A percentile compares a stretch with the other conserved stretches of the same genome.
These are phyloP conservation scores for Dolomedes plantarius DNA, from an alignment of 2,888 invertebrate species.

Conservation along the genomic window DNA sequence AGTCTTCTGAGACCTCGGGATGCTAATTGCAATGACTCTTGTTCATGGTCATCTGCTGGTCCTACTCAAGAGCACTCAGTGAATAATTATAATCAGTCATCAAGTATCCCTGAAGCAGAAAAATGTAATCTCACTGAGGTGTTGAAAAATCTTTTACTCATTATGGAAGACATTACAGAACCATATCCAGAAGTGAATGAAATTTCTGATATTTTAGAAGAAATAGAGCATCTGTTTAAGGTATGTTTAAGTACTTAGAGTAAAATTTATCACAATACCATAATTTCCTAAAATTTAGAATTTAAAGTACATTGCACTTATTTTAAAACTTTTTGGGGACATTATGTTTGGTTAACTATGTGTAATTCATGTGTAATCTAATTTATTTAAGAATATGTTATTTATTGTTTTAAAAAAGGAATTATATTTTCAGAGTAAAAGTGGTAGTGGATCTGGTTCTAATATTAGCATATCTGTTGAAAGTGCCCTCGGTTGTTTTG, in stretches of 20 bases:
- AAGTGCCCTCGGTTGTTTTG: slow-evolving; percentile 79
- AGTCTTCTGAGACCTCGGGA: slow-evolving; percentile 20
- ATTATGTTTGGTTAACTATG: too few species aligned
- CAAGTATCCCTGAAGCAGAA: neutral
- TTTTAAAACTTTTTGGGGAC: too few species aligned
- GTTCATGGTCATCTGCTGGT: slow-evolving; percentile 44
- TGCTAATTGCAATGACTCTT: slow-evolving; percentile 46
- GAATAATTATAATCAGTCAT: slow-evolving; percentile 64
- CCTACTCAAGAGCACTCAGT: slow-evolving; percentile 66
- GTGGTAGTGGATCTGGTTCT: slow-evolving; percentile 74
- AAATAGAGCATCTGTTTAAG: slow-evolving; percentile 76
- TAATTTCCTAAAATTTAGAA: too few species aligned
- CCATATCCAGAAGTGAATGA: slow-evolving; percentile 78
- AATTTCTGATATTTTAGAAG: slow-evolving; percentile 76
- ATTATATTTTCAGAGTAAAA: slow-evolving; percentile 18
- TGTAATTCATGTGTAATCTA: too few species aligned
- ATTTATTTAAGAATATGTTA: too few species aligned
- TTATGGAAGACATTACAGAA: slow-evolving; percentile 78
- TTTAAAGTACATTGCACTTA: too few species aligned
- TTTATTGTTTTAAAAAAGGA: too few species aligned
- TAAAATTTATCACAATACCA: too few species aligned
- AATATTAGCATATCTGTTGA: slow-evolving; percentile 79
- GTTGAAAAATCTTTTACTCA: slow-evolving; percentile 76
- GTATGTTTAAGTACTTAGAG: too few species aligned
- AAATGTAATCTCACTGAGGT: slow-evolving; percentile 75